A percentile compares a stretch with the other conserved stretches of the same genome.
phyloP scores from a whole-genome alignment of 2,888 invertebrate species.

The Branchellion lobata region DNA sequence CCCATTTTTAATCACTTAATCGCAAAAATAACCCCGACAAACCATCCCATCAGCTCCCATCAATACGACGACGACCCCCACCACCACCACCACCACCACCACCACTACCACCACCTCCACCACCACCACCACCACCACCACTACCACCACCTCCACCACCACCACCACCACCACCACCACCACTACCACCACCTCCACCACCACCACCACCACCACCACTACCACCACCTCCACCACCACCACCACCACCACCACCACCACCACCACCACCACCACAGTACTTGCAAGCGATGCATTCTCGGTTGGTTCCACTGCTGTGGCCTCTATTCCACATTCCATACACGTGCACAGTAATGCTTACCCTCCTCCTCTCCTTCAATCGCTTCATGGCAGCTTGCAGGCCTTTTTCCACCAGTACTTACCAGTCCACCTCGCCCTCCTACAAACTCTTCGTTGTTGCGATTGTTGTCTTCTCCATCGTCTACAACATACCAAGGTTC shows the following conservation, averaged over 20 bases:
- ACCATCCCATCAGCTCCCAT: too few species aligned
- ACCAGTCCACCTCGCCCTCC: constrained; percentile 41
- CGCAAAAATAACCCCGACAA: too few species aligned
- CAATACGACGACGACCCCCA: too few species aligned
- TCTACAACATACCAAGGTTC: constrained; percentile 54
- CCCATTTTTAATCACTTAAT: too few species aligned
- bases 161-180: constrained; percentile 14
- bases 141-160: background rate
- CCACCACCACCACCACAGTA: constrained; percentile 18
- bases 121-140: too few species aligned
- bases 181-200: constrained; percentile 15
- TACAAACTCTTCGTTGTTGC: constrained; percentile 46
- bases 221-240: constrained; percentile 21
- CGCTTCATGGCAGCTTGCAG: constrained; percentile 53
- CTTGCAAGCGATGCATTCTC: constrained; percentile 48
- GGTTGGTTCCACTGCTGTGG: constrained; percentile 52
- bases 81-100: too few species aligned
- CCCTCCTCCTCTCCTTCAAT: constrained; percentile 52
- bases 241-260: constrained; percentile 25
- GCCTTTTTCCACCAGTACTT: constrained; percentile 48
- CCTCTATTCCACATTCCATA: constrained; percentile 52
- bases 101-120: too few species aligned
- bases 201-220: constrained; percentile 28
- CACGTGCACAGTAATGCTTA: constrained; percentile 52
- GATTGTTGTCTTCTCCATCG: constrained; percentile 51